Evolutionary conservation across 2,888 invertebrate species (phyloP), one percentile per base, ranked within the genome.

Genomic region (Marasmarcha lunaedactyla): DNA sequence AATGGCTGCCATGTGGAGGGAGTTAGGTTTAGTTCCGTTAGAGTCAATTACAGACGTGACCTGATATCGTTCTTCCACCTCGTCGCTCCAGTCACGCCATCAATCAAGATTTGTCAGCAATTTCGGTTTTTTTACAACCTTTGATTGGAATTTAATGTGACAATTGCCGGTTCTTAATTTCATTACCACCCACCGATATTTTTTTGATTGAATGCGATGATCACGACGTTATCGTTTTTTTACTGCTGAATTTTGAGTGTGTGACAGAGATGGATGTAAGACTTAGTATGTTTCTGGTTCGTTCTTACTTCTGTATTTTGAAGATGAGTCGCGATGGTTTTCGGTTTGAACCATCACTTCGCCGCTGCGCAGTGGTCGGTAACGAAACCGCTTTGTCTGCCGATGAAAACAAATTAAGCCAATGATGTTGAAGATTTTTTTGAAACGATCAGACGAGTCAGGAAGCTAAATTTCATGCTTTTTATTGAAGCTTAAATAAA

Each of bases 161-260:
- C 70, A 77, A 77, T 77, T 71, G 71, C 69, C 64, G 57, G 63
- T 56, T 66, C 54, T 55, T 76, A 69, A 77, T 78, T 72, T 72
- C 66, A 74, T 78, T 76, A 77, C 78, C 79, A 73, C 79, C 77
- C 73, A 76, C 70, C 51, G 68, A 12, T n/a, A 9, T 9, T 30
- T 30, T 30, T 30, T n/a, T 7, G 4, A 30, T 3, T 11, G 6
- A n/a, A 30, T 7, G 10, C 11, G 9, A 30, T 11, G 30, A 30
- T 7, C 7, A n/a, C n/a, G n/a, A 25, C 25, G 25, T 7, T 30
- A 30, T n/a, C 30, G 2, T 30, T 30, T 30, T 2, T 2, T 11
- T 4, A n/a, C 2, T 30, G 11, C 30, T 7, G 3, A 30, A 9
- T 30, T 7, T 30, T 2, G 10, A 30, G n/a, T 30, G 30, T n/a